Conservation (phyloP, 2,113 vertebrate species). For the Catagonus wagneri region DNA sequence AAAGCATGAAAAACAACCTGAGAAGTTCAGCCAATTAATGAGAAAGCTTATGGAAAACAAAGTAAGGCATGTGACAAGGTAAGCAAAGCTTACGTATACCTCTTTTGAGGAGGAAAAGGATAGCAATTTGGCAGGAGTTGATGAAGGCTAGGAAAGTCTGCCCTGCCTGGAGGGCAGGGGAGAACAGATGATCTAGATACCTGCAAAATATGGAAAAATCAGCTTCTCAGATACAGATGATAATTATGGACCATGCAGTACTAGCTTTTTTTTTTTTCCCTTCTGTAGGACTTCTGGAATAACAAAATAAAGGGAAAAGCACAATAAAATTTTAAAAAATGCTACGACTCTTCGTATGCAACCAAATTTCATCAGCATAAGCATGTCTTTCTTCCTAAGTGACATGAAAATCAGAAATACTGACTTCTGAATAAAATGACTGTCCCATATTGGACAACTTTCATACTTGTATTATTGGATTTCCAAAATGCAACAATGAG, state of each 20-base stretch:
- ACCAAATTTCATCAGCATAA: not conserved
- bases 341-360: not conserved
- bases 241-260: not conserved
- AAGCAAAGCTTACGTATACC: not conserved
- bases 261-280: not conserved
- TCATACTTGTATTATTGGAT: not conserved
- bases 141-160: not conserved
- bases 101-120: conserved; percentile 4
- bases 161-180: too few species aligned
- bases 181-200: not conserved
- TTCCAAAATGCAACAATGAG: conserved; percentile 10
- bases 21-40: not conserved
- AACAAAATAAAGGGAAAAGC: not conserved
- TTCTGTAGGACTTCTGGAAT: not conserved
- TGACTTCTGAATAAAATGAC: not conserved
- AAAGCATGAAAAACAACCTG: not conserved
- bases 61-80: not conserved
- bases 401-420: conserved; percentile 1
- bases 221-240: not conserved
- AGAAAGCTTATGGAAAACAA: not conserved
- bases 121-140: not conserved
- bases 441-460: not conserved
- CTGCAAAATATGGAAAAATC: not conserved
- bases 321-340: not conserved
- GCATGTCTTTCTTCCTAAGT: not conserved